Evolutionary conservation across 2,797 vertebrate species (phyloP).

Genomic region (Lepilemur ruficaudatus): DNA sequence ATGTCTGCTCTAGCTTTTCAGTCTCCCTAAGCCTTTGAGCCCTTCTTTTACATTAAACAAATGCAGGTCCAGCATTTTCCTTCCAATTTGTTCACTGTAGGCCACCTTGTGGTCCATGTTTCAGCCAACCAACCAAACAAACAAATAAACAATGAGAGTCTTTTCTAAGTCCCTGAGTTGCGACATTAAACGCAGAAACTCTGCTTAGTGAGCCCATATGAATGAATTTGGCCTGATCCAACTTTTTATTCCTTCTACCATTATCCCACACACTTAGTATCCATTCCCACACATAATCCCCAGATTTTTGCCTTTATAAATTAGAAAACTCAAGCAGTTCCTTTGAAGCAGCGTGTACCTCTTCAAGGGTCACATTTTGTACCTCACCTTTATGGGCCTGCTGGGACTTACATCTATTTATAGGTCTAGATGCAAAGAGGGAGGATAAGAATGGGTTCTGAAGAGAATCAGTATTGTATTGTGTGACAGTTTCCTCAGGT

Average conservation of each 20-base stretch:
- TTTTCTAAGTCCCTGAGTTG: background rate
- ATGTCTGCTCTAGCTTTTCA: background rate
- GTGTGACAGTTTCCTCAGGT: background rate
- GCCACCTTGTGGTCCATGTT: background rate
- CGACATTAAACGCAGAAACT: background rate
- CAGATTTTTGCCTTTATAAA: background rate
- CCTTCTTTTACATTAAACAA: background rate
- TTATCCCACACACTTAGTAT: background rate
- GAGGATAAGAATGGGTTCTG: too few species aligned
- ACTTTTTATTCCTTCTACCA: background rate
- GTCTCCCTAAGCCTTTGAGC: background rate
- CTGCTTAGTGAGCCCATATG: background rate
- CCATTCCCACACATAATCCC: too few species aligned
- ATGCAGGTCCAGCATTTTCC: background rate
- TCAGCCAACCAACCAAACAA: background rate
- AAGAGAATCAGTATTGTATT: background rate
- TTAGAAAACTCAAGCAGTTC: background rate
- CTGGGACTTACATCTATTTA: background rate
- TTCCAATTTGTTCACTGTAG: background rate
- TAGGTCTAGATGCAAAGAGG: too few species aligned
- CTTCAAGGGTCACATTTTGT: background rate
- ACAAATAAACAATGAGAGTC: background rate
- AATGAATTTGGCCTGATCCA: background rate
- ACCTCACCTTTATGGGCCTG: background rate
- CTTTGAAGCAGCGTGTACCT: background rate